Conservation (phyloP, 2,113 vertebrate genomes). For the Nycticryphes semicollaris region DNA sequence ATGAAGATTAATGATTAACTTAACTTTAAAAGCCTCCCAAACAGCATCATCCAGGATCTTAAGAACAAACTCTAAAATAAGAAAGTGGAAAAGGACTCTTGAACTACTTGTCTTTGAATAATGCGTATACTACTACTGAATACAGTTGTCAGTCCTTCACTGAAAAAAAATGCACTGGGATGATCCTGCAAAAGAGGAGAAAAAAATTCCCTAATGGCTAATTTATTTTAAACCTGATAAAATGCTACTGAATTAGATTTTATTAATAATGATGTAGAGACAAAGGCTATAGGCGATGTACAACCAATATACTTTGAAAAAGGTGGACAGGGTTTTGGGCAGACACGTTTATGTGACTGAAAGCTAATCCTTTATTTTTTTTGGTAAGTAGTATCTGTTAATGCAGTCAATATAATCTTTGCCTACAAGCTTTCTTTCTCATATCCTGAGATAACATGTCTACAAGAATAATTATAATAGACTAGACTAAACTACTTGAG, state of each 20-base stretch:
- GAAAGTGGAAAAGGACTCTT: background rate
- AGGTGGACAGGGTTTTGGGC: background rate
- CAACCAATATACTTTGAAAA: background rate
- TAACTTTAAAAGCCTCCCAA: background rate
- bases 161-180: background rate
- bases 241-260: background rate
- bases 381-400: background rate
- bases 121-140: background rate
- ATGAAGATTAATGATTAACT: background rate
- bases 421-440: background rate
- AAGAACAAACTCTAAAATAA: background rate
- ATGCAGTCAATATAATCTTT: background rate
- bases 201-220: background rate
- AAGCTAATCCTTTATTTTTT: background rate
- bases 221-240: background rate
- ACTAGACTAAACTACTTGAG: background rate
- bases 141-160: background rate
- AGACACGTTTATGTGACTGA: background rate
- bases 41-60: background rate
- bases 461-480: background rate
- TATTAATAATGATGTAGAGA: background rate
- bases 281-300: background rate
- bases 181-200: background rate
- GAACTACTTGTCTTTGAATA: background rate
- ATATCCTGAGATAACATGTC: background rate